Evolutionary conservation across 1,140 invertebrate genomes (phyloP).

Genomic region (Psilanteris sp.): DNA sequence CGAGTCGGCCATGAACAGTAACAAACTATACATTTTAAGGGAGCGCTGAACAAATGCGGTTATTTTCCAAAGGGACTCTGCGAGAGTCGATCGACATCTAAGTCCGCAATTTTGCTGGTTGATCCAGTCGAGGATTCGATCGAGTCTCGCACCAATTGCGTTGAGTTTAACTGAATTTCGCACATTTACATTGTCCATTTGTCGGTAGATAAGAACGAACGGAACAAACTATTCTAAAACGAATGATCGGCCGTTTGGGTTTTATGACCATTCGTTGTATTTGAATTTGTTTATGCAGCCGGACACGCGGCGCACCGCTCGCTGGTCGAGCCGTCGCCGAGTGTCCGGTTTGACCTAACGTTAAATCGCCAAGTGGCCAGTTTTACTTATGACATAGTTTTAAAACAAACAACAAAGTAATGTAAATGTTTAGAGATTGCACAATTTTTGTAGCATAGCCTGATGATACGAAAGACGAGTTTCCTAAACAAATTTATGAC

Average conservation of each 20-base stretch:
- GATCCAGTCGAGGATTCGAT: constrained; percentile 74
- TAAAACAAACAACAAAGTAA: constrained; percentile 30
- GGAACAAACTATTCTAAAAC: constrained; percentile 48
- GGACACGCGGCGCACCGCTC: constrained; percentile 59
- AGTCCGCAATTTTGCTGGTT: constrained; percentile 69
- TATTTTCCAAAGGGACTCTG: constrained; percentile 23
- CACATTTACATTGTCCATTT: constrained; percentile 45
- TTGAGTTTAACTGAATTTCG: constrained; percentile 2
- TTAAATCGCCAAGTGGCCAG: constrained; percentile 55
- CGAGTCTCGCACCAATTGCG: constrained; percentile 58
- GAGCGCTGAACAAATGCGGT: background rate
- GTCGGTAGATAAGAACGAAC: constrained; percentile 18
- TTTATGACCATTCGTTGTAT: constrained; percentile 39
- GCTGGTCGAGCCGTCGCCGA: constrained; percentile 68
- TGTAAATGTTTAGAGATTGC: constrained; percentile 67
- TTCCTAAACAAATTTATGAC: constrained; percentile 36
- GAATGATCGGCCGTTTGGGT: constrained; percentile 31
- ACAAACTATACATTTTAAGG: too few relatives aligned
- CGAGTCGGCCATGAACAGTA: too few relatives aligned
- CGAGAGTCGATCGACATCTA: constrained; percentile 73
- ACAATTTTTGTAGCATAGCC: constrained; percentile 70
- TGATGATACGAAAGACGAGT: constrained; percentile 26
- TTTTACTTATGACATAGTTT: constrained; percentile 37
- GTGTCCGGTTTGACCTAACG: constrained; percentile 40
- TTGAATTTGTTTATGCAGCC: constrained; percentile 41